Conservation (phyloP, 2,888 invertebrate species). For the Ennomos fuscantarius region DNA sequence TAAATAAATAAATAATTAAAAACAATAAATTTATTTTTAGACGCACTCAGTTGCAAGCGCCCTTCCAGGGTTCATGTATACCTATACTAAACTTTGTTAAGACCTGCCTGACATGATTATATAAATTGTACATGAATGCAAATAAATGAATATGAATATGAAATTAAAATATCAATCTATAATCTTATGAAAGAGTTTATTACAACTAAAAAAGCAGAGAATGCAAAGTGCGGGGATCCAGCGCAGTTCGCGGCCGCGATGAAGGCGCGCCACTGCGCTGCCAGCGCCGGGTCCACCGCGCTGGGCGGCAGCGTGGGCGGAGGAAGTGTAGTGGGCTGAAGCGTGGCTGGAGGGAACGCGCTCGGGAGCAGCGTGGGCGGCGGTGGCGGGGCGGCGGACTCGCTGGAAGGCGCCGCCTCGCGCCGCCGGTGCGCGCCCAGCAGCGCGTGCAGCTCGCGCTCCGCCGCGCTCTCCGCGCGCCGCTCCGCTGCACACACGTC, state of each 20-base stretch:
- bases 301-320: conserved; percentile 9
- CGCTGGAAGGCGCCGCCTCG: conserved; percentile 39
- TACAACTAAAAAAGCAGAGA: conserved; percentile 12
- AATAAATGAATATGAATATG: too few species aligned
- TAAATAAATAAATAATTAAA: too few species aligned
- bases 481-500: conserved; percentile 16
- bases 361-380: conserved; percentile 28
- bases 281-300: conserved; percentile 12
- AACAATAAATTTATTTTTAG: too few species aligned
- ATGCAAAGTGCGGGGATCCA: not conserved
- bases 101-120: too few species aligned
- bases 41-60: too few species aligned
- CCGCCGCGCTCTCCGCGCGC: conserved; percentile 53
- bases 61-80: too few species aligned
- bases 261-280: conserved; percentile 7
- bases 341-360: not conserved
- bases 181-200: conserved; percentile 24
- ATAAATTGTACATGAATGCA: too few species aligned
- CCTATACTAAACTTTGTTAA: too few species aligned
- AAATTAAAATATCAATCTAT: conserved; percentile 13
- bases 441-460: conserved; percentile 63
- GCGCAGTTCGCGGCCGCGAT: not conserved
- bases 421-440: conserved; percentile 58
- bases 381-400: conserved; percentile 8
- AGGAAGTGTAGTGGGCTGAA: too few species aligned